A percentile compares a stretch with the other conserved stretches of the same genome.
Conservation (phyloP, 2,888 invertebrate genomes). For the Lysandra coridon region DNA sequence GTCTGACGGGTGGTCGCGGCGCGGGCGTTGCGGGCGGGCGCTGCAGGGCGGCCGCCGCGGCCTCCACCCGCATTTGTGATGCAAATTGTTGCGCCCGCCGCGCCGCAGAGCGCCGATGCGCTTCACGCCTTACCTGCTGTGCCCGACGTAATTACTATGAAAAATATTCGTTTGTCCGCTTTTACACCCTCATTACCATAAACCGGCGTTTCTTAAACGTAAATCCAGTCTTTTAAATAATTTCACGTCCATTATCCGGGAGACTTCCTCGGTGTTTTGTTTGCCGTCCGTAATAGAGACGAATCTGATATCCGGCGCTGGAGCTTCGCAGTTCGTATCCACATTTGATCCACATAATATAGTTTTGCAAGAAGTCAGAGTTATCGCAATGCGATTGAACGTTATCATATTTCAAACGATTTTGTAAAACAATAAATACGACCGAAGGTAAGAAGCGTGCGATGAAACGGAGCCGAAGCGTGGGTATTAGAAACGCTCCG, state of each 20-base stretch:
- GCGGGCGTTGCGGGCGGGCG: slow-evolving; percentile 44
- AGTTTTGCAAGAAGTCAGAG: slow-evolving; percentile 70
- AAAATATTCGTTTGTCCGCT: slow-evolving; percentile 75
- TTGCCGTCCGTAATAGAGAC: slow-evolving; percentile 56
- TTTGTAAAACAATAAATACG: slow-evolving; percentile 79
- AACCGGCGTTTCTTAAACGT: slow-evolving; percentile 46
- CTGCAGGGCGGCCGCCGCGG: slow-evolving; percentile 52
- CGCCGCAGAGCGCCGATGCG: slow-evolving; percentile 54
- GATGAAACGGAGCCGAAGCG: slow-evolving; percentile 79
- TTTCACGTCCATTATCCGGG: slow-evolving; percentile 49
- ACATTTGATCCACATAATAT: slow-evolving; percentile 47
- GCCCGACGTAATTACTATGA: slow-evolving; percentile 71
- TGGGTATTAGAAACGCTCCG: slow-evolving; percentile 80
- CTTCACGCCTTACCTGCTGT: slow-evolving; percentile 71
- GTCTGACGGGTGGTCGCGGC: slow-evolving; percentile 61
- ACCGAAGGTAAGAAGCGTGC: slow-evolving; percentile 78
- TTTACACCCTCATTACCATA: slow-evolving; percentile 61
- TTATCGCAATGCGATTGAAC: slow-evolving; percentile 64
- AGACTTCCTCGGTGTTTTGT: slow-evolving; percentile 54
- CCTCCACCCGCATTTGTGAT: slow-evolving; percentile 63
- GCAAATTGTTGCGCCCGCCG: slow-evolving; percentile 62
- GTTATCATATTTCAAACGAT: slow-evolving; percentile 80
- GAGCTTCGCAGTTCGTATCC: slow-evolving; percentile 48
- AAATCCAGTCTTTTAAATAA: slow-evolving; percentile 33
- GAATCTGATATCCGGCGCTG: slow-evolving; percentile 70